These are phyloP conservation scores for Aepyceros melampus DNA, from an alignment of 2,113 vertebrate species.

Conservation along the genomic window DNA sequence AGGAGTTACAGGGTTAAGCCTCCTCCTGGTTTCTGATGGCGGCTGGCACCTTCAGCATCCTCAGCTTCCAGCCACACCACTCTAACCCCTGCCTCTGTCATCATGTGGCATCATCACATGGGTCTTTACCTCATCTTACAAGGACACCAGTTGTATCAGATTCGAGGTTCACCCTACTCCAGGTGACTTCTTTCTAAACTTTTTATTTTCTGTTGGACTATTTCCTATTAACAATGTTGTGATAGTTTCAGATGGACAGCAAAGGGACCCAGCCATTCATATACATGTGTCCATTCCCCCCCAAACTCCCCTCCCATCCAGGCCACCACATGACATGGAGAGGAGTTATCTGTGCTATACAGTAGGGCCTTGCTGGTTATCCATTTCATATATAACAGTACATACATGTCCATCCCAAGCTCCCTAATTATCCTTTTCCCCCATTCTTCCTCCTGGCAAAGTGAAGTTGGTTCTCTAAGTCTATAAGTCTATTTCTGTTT, in stretches of 20 bases:
- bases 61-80: no score
- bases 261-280: neutral
- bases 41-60: neutral
- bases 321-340: neutral
- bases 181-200: neutral
- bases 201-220: neutral
- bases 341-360: neutral
- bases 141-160: neutral
- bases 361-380: neutral
- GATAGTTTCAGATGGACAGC: neutral
- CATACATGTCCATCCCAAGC: neutral
- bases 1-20: neutral
- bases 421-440: neutral
- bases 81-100: neutral
- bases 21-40: neutral
- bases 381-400: neutral
- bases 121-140: neutral
- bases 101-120: neutral
- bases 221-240: neutral
- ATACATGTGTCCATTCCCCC: neutral
- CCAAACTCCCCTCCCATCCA: fast-evolving
- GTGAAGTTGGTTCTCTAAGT: neutral
- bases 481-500: neutral
- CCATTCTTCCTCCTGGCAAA: neutral
- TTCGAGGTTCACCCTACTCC: neutral